Percentiles rank a stretch among this genome's conserved stretches.
Evolutionary conservation across 2,113 vertebrate species (phyloP).

Genomic region (Prionailurus viverrinus): DNA sequence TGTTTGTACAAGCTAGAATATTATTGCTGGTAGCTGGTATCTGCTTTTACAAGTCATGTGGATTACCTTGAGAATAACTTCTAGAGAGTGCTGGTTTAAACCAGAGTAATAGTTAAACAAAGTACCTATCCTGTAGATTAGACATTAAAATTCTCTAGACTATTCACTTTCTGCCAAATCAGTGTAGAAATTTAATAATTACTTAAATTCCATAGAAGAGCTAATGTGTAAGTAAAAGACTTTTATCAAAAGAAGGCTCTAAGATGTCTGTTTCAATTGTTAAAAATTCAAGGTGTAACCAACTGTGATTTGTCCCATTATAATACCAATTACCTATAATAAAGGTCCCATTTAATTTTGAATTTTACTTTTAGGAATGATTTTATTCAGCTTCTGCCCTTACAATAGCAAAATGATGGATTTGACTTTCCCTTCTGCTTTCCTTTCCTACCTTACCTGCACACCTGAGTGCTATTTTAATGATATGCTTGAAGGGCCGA

Average conservation of each 20-base stretch:
- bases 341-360: constrained; percentile 20
- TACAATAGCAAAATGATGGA: neutral
- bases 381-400: neutral
- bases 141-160: constrained; percentile 44
- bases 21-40: neutral
- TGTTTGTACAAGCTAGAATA: neutral
- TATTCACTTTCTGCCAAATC: constrained; percentile 24
- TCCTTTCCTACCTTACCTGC: neutral
- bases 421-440: neutral
- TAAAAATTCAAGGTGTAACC: constrained; percentile 23
- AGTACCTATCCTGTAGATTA: neutral
- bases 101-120: neutral
- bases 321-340: neutral
- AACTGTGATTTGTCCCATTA: constrained; percentile 5
- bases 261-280: neutral
- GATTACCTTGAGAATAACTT: constrained; percentile 50
- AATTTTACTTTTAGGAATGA: constrained; percentile 50
- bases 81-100: constrained; percentile 48
- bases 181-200: constrained; percentile 53
- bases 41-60: constrained; percentile 1
- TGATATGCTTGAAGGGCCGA: neutral
- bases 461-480: neutral
- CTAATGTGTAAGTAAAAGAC: constrained; percentile 44
- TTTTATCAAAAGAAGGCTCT: constrained; percentile 31
- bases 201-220: constrained; percentile 64